Conservation (phyloP, 2,888 invertebrate species). For the Netelia fuscicornis region DNA sequence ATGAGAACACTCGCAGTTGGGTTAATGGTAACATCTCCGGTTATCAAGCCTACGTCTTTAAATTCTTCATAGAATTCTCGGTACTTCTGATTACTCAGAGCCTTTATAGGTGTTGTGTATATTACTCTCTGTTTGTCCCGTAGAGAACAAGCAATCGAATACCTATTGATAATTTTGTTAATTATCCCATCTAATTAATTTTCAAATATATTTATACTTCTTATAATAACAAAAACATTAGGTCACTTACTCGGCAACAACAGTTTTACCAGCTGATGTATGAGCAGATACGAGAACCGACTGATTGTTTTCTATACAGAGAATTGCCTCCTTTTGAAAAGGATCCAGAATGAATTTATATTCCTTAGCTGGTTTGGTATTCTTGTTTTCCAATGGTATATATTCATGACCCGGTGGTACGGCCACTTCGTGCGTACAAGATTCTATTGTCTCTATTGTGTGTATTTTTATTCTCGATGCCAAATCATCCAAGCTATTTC, state of each 20-base stretch:
- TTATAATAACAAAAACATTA: constrained; percentile 11
- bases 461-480: constrained; percentile 94
- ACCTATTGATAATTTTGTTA: constrained; percentile 85
- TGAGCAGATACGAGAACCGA: constrained; percentile 99
- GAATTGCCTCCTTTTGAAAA: constrained; percentile 98
- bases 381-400: constrained; percentile 86
- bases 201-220: neutral
- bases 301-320: constrained; percentile 98
- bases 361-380: constrained; percentile 93
- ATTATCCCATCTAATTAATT: neutral
- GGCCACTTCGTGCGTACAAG: constrained; percentile 98
- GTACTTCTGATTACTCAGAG: constrained; percentile 99
- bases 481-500: constrained; percentile 89
- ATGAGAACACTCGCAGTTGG: constrained; percentile 98
- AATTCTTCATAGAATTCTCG: constrained; percentile 99
- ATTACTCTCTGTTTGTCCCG: constrained; percentile 98
- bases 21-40: constrained; percentile 99
- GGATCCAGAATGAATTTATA: constrained; percentile 98
- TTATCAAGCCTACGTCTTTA: constrained; percentile 98
- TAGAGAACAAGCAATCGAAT: constrained; percentile 97
- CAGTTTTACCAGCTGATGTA: constrained; percentile 99
- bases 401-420: constrained; percentile 95
- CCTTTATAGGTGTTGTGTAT: constrained; percentile 99
- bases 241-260: constrained; percentile 96
- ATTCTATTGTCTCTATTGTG: constrained; percentile 95